These are phyloP conservation scores for Pristionchus maxplancki DNA, from an alignment of 2,888 invertebrate species.

Conservation along the genomic window DNA sequence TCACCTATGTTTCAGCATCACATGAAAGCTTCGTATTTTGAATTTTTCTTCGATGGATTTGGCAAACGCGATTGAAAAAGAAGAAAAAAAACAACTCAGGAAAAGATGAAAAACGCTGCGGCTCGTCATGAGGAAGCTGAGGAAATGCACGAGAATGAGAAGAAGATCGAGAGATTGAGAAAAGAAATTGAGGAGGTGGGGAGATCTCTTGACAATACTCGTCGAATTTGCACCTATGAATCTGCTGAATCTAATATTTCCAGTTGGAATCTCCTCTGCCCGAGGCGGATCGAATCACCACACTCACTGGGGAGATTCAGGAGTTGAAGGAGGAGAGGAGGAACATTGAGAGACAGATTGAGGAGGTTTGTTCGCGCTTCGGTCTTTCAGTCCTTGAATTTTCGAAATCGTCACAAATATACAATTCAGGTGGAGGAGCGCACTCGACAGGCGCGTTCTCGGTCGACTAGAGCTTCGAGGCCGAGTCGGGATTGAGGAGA, in stretches of 20 bases:
- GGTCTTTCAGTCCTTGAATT: neutral
- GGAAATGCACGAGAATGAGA: slow-evolving; percentile 22
- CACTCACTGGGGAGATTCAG: slow-evolving; percentile 18
- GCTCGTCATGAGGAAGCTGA: slow-evolving; percentile 41
- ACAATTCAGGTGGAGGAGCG: neutral
- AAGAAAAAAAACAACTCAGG: neutral
- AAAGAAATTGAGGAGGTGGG: slow-evolving; percentile 25
- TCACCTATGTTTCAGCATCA: neutral
- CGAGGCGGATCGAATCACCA: neutral
- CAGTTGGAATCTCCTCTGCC: slow-evolving; percentile 8
- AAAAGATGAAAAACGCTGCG: slow-evolving; percentile 26
- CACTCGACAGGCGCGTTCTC: neutral
- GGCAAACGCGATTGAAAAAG: no score
- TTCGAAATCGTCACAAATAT: neutral
- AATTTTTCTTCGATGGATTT: neutral
- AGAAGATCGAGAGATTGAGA: slow-evolving; percentile 34
- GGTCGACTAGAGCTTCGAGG: neutral
- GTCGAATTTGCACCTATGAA: no score
- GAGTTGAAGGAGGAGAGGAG: slow-evolving; percentile 44
- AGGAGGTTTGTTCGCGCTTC: neutral
- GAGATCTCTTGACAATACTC: no score
- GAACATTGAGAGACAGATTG: slow-evolving; percentile 14
- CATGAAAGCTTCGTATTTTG: neutral
- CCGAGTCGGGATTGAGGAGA: slow-evolving; percentile 18
- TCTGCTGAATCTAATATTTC: neutral